Evolutionary conservation across 2,888 invertebrate genomes (phyloP).

Genomic region (Xestia rhomboidea): DNA sequence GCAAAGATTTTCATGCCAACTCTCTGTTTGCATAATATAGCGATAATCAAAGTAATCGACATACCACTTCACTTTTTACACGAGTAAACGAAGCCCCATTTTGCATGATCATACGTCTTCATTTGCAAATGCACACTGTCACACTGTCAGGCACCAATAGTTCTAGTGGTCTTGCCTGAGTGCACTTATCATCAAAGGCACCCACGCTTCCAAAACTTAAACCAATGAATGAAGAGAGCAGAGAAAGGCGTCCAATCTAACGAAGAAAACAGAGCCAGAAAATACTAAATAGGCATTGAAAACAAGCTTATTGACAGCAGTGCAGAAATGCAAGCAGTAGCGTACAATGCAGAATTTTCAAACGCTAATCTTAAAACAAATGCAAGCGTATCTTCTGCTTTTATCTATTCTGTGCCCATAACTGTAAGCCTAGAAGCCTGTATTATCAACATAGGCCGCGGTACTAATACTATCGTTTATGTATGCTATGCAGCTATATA

Average conservation of each 20-base stretch:
- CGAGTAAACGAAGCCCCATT: neutral
- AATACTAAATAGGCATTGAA: neutral
- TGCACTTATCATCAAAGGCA: constrained; percentile 48
- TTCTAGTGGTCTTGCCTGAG: constrained; percentile 33
- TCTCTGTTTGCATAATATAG: neutral
- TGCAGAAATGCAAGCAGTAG: neutral
- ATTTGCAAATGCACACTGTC: constrained; percentile 30
- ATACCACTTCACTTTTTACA: neutral
- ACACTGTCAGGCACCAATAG: constrained; percentile 26
- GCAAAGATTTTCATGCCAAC: constrained; percentile 6
- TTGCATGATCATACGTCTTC: constrained; percentile 5
- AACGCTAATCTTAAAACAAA: neutral
- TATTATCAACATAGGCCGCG: constrained; percentile 23
- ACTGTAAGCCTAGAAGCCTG: constrained; percentile 58
- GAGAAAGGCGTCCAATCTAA: neutral
- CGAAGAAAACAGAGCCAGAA: neutral
- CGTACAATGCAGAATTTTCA: neutral
- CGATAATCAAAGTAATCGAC: constrained; percentile 3
- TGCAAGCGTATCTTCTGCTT: constrained; percentile 5
- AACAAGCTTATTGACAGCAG: neutral
- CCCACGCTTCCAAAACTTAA: constrained; percentile 13
- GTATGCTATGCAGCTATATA: constrained; percentile 34
- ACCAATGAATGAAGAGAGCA: constrained; percentile 13
- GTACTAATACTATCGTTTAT: constrained; percentile 40
- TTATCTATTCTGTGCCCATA: constrained; percentile 33